Evolutionary conservation across 2,797 vertebrate species (phyloP).

Genomic region (Bovichtus diacanthus): DNA sequence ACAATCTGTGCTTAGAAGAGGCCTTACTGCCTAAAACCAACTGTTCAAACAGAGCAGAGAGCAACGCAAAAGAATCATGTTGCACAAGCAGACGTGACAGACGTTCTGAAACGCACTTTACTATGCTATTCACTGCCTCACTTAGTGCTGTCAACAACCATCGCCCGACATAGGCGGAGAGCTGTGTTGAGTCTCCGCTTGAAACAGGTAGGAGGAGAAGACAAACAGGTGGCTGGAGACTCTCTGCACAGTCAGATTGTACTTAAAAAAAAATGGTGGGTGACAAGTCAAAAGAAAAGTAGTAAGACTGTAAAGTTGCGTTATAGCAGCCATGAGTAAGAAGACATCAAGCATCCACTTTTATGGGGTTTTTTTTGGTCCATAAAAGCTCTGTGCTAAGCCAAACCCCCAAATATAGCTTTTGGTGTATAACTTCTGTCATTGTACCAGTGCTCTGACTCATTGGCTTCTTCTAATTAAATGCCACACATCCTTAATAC

Average conservation of each 20-base stretch:
- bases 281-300: background rate
- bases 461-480: conserved; percentile 28
- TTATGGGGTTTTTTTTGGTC: background rate
- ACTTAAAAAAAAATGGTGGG: conserved; percentile 15
- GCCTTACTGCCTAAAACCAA: conserved; percentile 17
- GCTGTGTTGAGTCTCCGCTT: conserved; percentile 17
- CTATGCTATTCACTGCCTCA: conserved; percentile 48
- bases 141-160: conserved; percentile 49
- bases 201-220: conserved; percentile 27
- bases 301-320: background rate
- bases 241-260: conserved; percentile 5
- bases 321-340: background rate
- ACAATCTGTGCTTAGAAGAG: conserved; percentile 28
- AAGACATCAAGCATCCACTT: background rate
- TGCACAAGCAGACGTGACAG: conserved; percentile 39
- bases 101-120: conserved; percentile 39
- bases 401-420: background rate
- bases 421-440: background rate
- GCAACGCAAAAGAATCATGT: conserved; percentile 20
- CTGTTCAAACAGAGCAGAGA: conserved; percentile 31
- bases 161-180: conserved; percentile 5
- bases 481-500: background rate
- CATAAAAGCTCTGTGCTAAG: background rate
- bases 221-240: conserved; percentile 47
- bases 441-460: background rate